phyloP scores from a whole-genome alignment of 2,113 vertebrate genomes.

The Equus quagga region DNA sequence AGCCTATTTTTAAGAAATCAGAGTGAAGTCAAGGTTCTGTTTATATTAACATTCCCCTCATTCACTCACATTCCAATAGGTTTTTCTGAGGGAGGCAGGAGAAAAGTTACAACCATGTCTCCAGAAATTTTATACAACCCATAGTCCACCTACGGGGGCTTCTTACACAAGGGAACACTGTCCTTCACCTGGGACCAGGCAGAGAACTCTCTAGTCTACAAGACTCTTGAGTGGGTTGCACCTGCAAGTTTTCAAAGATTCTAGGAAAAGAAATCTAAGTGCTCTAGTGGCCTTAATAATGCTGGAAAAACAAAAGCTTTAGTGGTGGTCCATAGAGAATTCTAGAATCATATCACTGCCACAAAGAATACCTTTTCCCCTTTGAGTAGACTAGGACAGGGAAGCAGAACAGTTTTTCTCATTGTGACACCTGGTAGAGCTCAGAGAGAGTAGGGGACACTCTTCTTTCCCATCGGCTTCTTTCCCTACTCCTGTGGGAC shows the following conservation, averaged over 20 bases:
- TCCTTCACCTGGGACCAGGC: background rate
- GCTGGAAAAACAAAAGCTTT: background rate
- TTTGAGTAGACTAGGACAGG: background rate
- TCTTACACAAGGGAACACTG: background rate
- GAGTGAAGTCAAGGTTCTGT: background rate
- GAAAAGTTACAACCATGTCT: conserved; percentile 17
- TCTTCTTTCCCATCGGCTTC: background rate
- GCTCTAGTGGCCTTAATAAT: background rate
- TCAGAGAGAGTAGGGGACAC: background rate
- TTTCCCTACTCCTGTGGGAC: no score
- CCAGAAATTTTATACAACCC: background rate
- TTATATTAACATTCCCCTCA: background rate
- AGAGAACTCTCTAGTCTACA: background rate
- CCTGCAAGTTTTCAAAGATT: background rate
- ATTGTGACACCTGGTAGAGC: background rate
- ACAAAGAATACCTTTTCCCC: background rate
- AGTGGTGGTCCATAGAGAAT: background rate
- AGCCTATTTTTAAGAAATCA: background rate
- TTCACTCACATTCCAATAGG: background rate
- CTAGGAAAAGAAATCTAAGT: background rate
- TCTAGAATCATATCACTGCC: background rate
- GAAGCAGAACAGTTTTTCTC: conserved; percentile 36
- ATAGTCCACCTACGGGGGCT: background rate
- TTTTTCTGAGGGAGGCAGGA: background rate
- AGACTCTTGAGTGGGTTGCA: background rate